Conservation (phyloP, 2,888 invertebrate genomes). For the Drosophila mimica region DNA sequence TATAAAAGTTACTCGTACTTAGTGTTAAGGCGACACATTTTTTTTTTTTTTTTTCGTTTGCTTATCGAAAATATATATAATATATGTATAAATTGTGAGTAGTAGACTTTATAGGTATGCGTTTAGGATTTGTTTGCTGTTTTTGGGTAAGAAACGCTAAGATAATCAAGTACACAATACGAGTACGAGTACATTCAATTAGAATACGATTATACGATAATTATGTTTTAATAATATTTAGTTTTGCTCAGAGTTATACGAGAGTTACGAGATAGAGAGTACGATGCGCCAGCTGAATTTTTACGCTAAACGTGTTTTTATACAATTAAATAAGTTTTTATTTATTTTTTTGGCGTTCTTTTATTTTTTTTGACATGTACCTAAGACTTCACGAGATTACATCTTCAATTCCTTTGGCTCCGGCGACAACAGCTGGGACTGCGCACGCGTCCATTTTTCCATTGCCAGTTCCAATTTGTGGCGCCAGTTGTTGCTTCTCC, state of each 20-base stretch:
- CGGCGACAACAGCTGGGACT: constrained; percentile 41
- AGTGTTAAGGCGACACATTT: constrained; percentile 16
- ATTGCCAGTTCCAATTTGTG: constrained; percentile 15
- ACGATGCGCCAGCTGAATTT: constrained; percentile 69
- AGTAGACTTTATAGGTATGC: constrained; percentile 36
- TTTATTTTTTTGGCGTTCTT: constrained; percentile 39
- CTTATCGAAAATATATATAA: constrained; percentile 25
- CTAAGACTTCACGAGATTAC: constrained; percentile 54
- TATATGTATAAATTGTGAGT: constrained; percentile 11
- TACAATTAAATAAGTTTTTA: constrained; percentile 50
- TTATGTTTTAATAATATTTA: constrained; percentile 40
- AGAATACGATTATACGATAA: constrained; percentile 62
- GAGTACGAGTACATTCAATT: constrained; percentile 61
- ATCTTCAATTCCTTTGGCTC: constrained; percentile 34
- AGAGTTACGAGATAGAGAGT: constrained; percentile 55
- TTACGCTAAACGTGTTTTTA: constrained; percentile 71
- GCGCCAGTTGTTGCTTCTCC: constrained; percentile 22
- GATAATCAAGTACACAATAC: constrained; percentile 70
- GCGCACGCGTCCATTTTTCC: constrained; percentile 49
- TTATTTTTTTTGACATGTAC: constrained; percentile 57
- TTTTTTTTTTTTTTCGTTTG: constrained; percentile 8
- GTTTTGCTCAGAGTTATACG: constrained; percentile 69
- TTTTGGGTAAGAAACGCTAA: constrained; percentile 69
- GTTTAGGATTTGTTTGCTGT: constrained; percentile 31
- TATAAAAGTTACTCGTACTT: constrained; percentile 32